Conservation (phyloP, 2,888 invertebrate genomes). For the Quadriops clusia region DNA sequence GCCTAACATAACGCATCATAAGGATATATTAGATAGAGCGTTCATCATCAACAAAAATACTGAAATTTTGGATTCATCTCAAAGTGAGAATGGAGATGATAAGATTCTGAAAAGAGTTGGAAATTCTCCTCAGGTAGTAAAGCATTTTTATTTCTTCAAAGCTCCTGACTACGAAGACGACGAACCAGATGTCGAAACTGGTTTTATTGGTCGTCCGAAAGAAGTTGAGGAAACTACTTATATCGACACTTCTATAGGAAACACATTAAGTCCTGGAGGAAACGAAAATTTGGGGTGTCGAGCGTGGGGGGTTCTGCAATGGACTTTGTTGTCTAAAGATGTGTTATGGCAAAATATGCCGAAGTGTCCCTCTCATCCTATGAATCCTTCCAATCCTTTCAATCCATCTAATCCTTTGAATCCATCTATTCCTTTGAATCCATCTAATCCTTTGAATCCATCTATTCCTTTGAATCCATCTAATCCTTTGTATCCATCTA, state of each 20-base stretch:
- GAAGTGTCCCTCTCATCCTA: too few relatives aligned
- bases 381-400: too few relatives aligned
- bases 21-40: constrained; percentile 12
- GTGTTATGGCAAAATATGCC: constrained; percentile 19
- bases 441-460: too few relatives aligned
- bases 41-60: neutral
- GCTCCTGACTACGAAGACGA: constrained; percentile 20
- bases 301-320: constrained; percentile 19
- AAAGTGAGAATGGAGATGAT: neutral
- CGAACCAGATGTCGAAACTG: constrained; percentile 5
- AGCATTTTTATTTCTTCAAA: constrained; percentile 27
- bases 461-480: too few relatives aligned
- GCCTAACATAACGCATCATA: constrained; percentile 16
- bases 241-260: constrained; percentile 23
- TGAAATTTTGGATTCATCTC: neutral
- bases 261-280: constrained; percentile 12
- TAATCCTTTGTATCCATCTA: too few relatives aligned
- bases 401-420: too few relatives aligned
- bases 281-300: constrained; percentile 17
- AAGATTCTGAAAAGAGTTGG: constrained; percentile 2
- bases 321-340: constrained; percentile 14
- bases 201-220: constrained; percentile 12
- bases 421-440: too few relatives aligned
- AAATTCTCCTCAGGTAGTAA: constrained; percentile 19
- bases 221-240: constrained; percentile 28